Evolutionary conservation across 2,797 vertebrate species (phyloP).

Genomic region (Lepus townsendii): DNA sequence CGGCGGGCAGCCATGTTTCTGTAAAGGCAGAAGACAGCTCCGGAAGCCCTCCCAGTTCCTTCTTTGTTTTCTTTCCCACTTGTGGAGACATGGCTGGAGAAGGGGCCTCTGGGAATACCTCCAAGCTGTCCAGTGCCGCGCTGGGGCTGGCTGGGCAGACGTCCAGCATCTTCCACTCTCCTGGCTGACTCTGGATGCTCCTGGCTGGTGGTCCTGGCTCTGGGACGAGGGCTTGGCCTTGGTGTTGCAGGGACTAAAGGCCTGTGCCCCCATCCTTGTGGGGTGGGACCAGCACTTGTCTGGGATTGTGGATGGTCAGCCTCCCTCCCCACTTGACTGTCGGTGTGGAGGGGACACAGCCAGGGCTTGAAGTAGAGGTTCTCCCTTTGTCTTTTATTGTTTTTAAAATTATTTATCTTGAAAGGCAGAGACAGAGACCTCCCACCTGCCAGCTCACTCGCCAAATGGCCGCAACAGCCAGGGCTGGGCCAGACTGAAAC

Average conservation of each 20-base stretch:
- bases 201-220: background rate
- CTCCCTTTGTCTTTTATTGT: slow-evolving; percentile 1
- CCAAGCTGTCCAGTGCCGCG: background rate
- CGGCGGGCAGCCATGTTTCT: background rate
- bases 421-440: no score
- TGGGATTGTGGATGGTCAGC: background rate
- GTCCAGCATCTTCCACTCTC: background rate
- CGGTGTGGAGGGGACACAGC: background rate
- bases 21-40: background rate
- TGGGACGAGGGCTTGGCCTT: background rate
- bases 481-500: no score
- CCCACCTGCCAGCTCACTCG: no score
- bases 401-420: no score
- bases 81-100: background rate
- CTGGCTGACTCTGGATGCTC: background rate
- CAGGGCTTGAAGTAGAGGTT: background rate
- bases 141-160: background rate
- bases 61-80: slow-evolving; percentile 19
- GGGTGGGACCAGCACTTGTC: background rate
- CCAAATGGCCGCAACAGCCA: no score
- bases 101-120: background rate
- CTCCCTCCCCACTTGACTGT: background rate
- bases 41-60: background rate
- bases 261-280: background rate
- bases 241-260: background rate